Percentiles rank a stretch among this genome's conserved stretches.
These are phyloP conservation scores for Dorcus hopei DNA, from an alignment of 2,888 invertebrate species.

Conservation along the genomic window DNA sequence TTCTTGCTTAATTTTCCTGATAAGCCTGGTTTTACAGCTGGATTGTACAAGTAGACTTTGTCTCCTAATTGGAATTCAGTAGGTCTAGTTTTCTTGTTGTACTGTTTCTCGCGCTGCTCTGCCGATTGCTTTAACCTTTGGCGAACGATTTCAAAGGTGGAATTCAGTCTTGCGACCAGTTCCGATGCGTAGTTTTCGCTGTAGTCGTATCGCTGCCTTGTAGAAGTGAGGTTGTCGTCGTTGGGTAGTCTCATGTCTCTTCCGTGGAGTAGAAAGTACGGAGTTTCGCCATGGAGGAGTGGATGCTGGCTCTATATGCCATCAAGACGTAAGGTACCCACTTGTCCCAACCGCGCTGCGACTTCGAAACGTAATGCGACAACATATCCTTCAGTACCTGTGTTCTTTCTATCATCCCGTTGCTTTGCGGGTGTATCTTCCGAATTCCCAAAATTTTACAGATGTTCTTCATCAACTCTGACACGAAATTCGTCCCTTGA, in stretches of 20 bases:
- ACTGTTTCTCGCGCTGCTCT: background rate
- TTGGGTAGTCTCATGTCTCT: slow-evolving; percentile 26
- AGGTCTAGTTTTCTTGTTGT: background rate
- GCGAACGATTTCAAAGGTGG: background rate
- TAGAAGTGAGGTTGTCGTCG: slow-evolving; percentile 18
- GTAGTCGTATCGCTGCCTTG: slow-evolving; percentile 17
- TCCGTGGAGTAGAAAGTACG: slow-evolving; percentile 27
- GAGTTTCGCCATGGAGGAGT: slow-evolving; percentile 23
- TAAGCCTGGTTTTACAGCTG: background rate
- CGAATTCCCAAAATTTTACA: slow-evolving; percentile 22
- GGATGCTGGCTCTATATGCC: slow-evolving; percentile 24
- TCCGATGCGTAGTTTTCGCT: slow-evolving; percentile 22
- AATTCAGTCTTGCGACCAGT: slow-evolving; percentile 1
- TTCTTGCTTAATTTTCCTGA: background rate
- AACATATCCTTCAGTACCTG: slow-evolving; percentile 33
- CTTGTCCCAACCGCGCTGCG: slow-evolving; percentile 32
- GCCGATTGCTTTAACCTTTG: background rate
- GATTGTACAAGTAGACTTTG: background rate
- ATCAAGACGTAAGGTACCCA: slow-evolving; percentile 31
- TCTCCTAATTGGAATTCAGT: background rate
- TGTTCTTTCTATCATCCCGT: slow-evolving; percentile 35
- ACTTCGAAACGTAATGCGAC: slow-evolving; percentile 27
- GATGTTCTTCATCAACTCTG: slow-evolving; percentile 22
- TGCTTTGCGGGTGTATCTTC: slow-evolving; percentile 30
- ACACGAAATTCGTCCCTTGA: slow-evolving; percentile 31